phyloP scores from a whole-genome alignment of 2,888 invertebrate species.

The Lasioglossum vierecki region DNA sequence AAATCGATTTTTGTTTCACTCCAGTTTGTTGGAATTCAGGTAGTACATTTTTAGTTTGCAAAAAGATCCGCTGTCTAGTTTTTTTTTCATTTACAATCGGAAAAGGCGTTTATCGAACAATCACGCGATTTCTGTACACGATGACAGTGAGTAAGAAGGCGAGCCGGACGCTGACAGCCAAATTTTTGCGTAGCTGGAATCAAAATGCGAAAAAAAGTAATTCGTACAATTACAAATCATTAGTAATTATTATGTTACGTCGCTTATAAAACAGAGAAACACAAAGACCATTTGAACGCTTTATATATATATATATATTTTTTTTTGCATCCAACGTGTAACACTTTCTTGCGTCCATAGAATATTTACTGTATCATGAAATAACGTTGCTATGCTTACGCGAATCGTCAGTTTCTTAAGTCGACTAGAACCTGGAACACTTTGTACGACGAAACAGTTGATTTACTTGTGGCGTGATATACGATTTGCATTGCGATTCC shows the following conservation, averaged over 20 bases:
- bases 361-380: too few species aligned
- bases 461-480: background rate
- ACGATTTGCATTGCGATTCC: conserved; percentile 20
- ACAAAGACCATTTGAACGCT: background rate
- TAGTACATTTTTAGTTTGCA: too few species aligned
- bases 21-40: too few species aligned
- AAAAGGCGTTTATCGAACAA: background rate
- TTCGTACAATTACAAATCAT: background rate
- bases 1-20: too few species aligned
- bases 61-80: too few species aligned
- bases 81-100: background rate
- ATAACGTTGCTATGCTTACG: background rate
- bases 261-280: background rate
- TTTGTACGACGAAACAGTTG: background rate
- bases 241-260: background rate
- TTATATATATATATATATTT: background rate
- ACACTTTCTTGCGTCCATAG: too few species aligned
- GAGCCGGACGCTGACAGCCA: background rate
- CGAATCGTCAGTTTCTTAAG: background rate
- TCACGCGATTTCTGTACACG: background rate
- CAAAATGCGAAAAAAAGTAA: background rate
- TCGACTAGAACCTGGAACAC: background rate
- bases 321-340: too few species aligned
- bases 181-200: background rate
- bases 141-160: background rate